Evolutionary conservation across 2,113 vertebrate species (phyloP), one percentile per base, ranked within the genome.

Genomic region (Corythornis cristatus): DNA sequence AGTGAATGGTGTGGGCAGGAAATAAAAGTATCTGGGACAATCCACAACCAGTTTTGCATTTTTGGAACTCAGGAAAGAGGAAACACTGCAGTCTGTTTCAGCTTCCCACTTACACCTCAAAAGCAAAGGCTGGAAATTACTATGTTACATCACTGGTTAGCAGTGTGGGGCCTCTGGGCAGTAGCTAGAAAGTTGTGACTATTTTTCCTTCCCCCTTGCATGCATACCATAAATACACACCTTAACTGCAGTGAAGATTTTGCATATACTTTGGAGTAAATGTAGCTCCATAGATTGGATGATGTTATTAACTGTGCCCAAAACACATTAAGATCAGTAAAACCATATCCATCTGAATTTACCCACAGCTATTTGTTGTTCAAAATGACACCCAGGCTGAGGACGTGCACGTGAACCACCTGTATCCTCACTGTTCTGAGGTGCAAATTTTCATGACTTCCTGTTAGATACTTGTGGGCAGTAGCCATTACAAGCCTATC

Each of bases 171-270:
- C 17, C 54, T 75, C 66, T 67, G 48, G 42, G 68, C 12, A 21
- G 50, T 3, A 51, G 25, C 5, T 21, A 51, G 65, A 51, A 82
- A 82, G 45, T 33, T 8, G 9, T 60, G 26, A 16, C 6, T 43
- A 0, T 14, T 53, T 91, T 91, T 83, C 12, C 14, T 54, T 61
- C 28, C 31, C 18, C 19, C 9, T 77, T 46, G 51, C 28, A 62
- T 3, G 10, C 0, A 8, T 28, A 12, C 19, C 1, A 2, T 20
- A 31, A 68, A 83, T 21, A 48, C 18, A 33, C 2, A 8, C 8
- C 12, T 8, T 82, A 58, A 43, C 25, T 40, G 31, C 0, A 5
- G 37, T 7, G 40, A 60, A 43, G 26, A 66, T 71, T 60, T 28
- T 71, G 33, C 33, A 22, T 35, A 13, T 8, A 45, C 28, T 9